Conservation (phyloP, 2,113 vertebrate species). For the Aramus guarauna region DNA sequence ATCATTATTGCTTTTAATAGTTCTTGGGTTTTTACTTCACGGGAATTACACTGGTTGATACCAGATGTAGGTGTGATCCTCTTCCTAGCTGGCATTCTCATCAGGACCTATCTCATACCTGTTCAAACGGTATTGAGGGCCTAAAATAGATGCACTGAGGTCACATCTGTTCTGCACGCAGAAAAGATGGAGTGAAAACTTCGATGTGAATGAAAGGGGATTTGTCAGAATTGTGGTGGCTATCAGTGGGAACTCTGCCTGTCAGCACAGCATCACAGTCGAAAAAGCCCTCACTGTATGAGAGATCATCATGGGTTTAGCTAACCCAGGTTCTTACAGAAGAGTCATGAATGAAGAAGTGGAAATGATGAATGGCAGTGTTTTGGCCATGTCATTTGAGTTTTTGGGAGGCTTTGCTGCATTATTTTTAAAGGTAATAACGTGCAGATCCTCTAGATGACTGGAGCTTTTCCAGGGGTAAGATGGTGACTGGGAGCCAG, state of each 20-base stretch:
- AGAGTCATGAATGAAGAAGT: not conserved
- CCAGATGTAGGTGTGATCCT: not conserved
- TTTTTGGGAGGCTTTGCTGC: not conserved
- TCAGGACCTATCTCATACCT: not conserved
- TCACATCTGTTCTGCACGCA: not conserved
- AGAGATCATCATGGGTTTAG: not conserved
- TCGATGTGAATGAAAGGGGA: not conserved
- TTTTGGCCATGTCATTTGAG: not conserved
- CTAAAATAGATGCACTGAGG: not conserved
- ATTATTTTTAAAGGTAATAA: not conserved
- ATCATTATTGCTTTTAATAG: not conserved
- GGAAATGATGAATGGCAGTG: fast-evolving
- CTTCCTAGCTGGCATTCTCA: not conserved
- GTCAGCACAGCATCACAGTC: not conserved
- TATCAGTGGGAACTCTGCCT: not conserved
- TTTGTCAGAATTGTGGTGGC: not conserved
- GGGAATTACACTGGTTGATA: not conserved
- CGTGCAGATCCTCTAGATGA: fast-evolving
- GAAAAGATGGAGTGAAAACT: not conserved
- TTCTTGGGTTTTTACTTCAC: not conserved
- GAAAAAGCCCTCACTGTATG: not conserved
- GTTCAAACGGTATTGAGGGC: not conserved
- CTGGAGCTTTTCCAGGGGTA: not conserved
- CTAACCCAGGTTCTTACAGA: not conserved
- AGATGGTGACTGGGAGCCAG: not conserved